A percentile compares a stretch with the other conserved stretches of the same genome.
phyloP scores from a whole-genome alignment of 1,140 invertebrate genomes.

The Nomia melanderi region DNA sequence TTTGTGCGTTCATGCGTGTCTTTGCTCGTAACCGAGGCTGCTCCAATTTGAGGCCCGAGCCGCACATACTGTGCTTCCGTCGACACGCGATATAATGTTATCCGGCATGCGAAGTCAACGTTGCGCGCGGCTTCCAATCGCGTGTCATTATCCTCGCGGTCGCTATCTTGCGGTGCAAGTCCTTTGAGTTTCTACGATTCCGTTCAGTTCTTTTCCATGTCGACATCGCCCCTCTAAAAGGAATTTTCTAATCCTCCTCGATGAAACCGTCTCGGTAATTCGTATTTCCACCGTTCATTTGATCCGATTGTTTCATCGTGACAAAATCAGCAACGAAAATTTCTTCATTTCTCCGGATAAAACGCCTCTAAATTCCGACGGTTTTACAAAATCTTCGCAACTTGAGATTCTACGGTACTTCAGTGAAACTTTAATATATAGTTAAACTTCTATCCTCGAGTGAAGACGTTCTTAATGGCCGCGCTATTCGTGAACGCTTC shows the following conservation, averaged over 20 bases:
- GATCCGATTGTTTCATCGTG: no score
- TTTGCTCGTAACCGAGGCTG: slow-evolving; percentile 63
- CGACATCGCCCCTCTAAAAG: no score
- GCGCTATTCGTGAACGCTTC: slow-evolving; percentile 10
- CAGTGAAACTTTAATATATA: no score
- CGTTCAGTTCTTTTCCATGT: no score
- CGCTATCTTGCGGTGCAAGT: slow-evolving; percentile 1
- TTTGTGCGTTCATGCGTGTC: slow-evolving; percentile 74
- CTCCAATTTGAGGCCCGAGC: slow-evolving; percentile 68
- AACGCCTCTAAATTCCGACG: no score
- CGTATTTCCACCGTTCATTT: no score
- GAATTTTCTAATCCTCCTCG: no score
- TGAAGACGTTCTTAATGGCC: slow-evolving; percentile 25
- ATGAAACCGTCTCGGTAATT: no score
- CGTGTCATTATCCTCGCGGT: slow-evolving; percentile 15
- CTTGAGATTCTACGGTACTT: no score
- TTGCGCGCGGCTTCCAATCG: slow-evolving; percentile 37
- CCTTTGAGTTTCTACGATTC: not conserved
- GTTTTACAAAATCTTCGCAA: no score
- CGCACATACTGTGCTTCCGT: slow-evolving; percentile 62
- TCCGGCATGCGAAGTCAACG: slow-evolving; percentile 53
- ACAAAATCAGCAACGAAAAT: no score
- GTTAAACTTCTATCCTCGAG: not conserved
- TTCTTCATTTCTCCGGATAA: no score
- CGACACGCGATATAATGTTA: slow-evolving; percentile 65